Evolutionary conservation across 2,888 invertebrate genomes (phyloP).

Genomic region (Calliopum simillimum): DNA sequence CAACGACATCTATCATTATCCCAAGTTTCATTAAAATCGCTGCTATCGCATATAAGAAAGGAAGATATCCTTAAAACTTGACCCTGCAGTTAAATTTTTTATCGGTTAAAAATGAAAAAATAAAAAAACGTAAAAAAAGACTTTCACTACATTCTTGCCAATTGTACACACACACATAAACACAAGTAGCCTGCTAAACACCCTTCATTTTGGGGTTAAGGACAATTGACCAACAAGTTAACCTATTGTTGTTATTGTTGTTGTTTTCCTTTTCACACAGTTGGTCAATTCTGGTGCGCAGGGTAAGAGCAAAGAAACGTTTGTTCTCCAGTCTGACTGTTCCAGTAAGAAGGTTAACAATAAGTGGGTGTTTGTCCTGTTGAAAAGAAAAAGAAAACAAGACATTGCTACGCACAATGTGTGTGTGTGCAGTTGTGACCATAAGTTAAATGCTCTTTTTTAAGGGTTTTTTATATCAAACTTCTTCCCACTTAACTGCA

Average conservation of each 20-base stretch:
- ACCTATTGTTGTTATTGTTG: background rate
- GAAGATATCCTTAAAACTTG: too few relatives aligned
- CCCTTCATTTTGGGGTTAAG: constrained; percentile 18
- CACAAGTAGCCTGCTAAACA: background rate
- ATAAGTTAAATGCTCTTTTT: background rate
- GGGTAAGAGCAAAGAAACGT: background rate
- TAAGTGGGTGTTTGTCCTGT: background rate
- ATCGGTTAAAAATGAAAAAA: too few relatives aligned
- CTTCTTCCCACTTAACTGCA: background rate
- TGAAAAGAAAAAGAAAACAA: background rate
- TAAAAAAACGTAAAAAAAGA: too few relatives aligned
- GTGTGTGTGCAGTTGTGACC: background rate
- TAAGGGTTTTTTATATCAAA: background rate
- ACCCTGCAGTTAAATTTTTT: too few relatives aligned
- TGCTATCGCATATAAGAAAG: too few relatives aligned
- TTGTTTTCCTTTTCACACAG: background rate
- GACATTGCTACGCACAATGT: background rate
- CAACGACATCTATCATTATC: too few relatives aligned
- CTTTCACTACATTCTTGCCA: too few relatives aligned
- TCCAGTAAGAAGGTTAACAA: background rate
- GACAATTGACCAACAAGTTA: constrained; percentile 26
- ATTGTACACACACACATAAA: too few relatives aligned
- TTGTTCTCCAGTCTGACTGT: background rate
- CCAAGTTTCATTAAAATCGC: too few relatives aligned
- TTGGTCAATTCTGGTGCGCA: background rate